These are phyloP conservation scores for Thomomys bottae DNA, from an alignment of 2,113 vertebrate species.

Conservation along the genomic window DNA sequence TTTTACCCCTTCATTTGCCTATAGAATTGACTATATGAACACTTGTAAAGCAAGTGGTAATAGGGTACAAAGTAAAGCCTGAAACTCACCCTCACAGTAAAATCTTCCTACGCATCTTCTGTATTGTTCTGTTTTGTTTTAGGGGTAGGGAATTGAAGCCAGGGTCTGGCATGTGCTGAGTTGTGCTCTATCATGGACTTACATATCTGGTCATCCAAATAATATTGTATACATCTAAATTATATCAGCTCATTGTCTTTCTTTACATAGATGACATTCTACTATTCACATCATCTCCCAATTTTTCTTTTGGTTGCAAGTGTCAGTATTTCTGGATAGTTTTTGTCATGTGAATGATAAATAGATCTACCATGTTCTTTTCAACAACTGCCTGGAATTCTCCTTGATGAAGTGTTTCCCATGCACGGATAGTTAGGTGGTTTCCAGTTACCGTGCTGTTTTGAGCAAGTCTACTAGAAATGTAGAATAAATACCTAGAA, in stretches of 20 bases:
- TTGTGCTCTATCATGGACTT: background rate
- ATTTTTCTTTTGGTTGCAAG: background rate
- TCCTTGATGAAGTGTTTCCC: constrained; percentile 27
- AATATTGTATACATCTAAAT: background rate
- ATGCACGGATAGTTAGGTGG: constrained; percentile 61
- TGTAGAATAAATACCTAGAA: background rate
- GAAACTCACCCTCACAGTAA: background rate
- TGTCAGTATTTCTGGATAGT: background rate
- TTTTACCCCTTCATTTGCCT: background rate
- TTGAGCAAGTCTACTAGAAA: constrained; percentile 12
- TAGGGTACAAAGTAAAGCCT: background rate
- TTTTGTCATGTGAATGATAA: background rate
- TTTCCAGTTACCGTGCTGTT: constrained; percentile 64
- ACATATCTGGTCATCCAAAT: background rate
- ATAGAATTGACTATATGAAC: background rate
- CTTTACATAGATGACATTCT: background rate
- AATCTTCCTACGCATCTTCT: background rate
- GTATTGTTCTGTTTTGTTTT: background rate
- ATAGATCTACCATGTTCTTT: background rate
- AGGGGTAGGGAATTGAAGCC: background rate
- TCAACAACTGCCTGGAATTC: background rate
- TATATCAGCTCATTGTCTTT: background rate
- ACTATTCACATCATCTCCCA: background rate
- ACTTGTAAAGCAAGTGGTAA: background rate
- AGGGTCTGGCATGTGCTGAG: background rate